Conservation (phyloP, 2,797 vertebrate genomes). For the Nothura maculosa region DNA sequence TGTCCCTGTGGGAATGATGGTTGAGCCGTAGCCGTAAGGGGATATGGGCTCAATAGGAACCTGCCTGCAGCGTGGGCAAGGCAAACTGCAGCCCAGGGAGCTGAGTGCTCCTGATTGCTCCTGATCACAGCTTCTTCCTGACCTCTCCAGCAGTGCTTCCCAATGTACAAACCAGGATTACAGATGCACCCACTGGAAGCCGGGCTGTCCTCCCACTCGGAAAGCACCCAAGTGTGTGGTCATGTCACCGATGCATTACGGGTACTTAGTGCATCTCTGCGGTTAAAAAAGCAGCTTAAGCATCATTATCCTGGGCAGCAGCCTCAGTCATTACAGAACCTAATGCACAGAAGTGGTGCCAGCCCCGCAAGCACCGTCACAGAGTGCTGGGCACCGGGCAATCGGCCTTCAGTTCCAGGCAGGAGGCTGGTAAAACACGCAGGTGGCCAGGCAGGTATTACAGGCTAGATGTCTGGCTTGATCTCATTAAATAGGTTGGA, state of each 20-base stretch:
- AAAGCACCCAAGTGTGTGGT: not conserved
- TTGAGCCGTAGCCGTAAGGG: not conserved
- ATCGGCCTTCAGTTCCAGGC: not conserved
- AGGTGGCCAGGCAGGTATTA: not conserved
- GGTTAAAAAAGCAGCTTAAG: constrained; percentile 25
- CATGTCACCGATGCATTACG: not conserved
- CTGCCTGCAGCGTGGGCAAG: not conserved
- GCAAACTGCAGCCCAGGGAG: not conserved
- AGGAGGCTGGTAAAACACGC: not conserved
- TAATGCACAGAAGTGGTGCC: not conserved
- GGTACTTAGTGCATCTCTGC: not conserved
- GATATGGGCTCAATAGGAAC: not conserved
- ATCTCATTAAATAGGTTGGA: constrained; percentile 22
- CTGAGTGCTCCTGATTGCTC: not conserved
- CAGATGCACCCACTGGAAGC: not conserved
- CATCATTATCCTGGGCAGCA: not conserved
- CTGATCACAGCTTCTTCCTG: not conserved
- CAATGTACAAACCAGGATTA: not conserved
- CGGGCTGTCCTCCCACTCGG: not conserved
- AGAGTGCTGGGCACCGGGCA: not conserved
- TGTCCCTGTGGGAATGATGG: not conserved
- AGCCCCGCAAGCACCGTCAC: not conserved
- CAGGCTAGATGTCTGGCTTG: constrained; percentile 3
- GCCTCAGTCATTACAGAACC: not conserved
- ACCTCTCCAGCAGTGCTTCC: not conserved